Evolutionary conservation across 2,888 invertebrate genomes (phyloP), one percentile per base, ranked within the genome.

Genomic region (Linyphia triangularis): DNA sequence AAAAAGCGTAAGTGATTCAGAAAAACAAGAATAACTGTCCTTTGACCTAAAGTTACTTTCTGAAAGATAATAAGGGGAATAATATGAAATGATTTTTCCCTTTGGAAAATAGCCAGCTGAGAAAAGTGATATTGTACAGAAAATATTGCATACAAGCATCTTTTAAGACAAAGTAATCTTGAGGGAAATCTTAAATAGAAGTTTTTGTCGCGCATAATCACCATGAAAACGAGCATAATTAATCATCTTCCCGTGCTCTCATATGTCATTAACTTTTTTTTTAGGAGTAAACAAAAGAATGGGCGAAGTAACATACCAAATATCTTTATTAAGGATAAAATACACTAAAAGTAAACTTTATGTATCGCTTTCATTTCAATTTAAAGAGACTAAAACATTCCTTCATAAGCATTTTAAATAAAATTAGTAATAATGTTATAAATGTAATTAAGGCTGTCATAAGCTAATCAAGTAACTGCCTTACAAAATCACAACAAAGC

Each of bases 91-190:
- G 40, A 19, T 16, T 70, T 24, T 43, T n/a, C 43, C 43, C 70
- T 43, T 70, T 70, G 70, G 70, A 70, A 43, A 70, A 43, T 26
- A 6, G 70, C 70, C 70, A 70, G 28, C 16, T 40, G n/a, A n/a
- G 16, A 24, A 24, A 28, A 43, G 28, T 26, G 43, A 24, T 69
- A 69, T 16, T 69, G 37, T 40, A 10, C 40, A 70, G 6, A 43
- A 70, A 33, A 30, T 2, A 33, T 24, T 28, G 16, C 26, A 43
- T 43, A 22, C 7, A 19, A 69, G 61, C 26, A n/a, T n/a, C 70
- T n/a, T 51, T 70, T 7, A 28, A 22, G 0, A 43, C 33, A 43
- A 70, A 70, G 40, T 37, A 69, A 9, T 24, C 24, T 0, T 24
- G 19, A 9, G n/a, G n/a, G n/a, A 51, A 51, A 51, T n/a, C 13